phyloP scores from a whole-genome alignment of 1,140 invertebrate species.

The Tetraneura akinire region DNA sequence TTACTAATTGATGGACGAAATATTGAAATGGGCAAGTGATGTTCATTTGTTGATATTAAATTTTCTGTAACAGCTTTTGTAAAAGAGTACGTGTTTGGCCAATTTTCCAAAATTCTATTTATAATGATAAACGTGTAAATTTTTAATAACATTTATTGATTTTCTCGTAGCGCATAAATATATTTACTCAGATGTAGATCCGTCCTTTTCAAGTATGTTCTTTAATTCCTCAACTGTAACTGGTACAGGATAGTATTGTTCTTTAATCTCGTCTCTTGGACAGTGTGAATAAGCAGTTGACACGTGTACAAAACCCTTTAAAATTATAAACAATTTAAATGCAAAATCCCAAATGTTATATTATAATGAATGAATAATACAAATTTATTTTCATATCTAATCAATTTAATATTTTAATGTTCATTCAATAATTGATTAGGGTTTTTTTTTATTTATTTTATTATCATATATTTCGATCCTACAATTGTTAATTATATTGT shows the following conservation, averaged over 20 bases:
- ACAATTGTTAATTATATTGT: too few relatives aligned
- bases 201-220: background rate
- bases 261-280: conserved; percentile 70
- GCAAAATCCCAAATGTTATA: too few relatives aligned
- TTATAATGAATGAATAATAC: too few relatives aligned
- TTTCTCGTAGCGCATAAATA: background rate
- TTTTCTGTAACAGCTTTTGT: conserved; percentile 26
- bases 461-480: too few relatives aligned
- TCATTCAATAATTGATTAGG: too few relatives aligned
- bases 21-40: too few relatives aligned
- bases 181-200: background rate
- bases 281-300: conserved; percentile 83
- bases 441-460: too few relatives aligned
- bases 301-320: conserved; percentile 73
- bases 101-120: conserved; percentile 3
- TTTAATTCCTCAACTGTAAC: background rate
- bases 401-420: too few relatives aligned
- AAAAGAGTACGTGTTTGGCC: conserved; percentile 36
- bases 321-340: too few relatives aligned
- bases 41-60: background rate
- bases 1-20: conserved; percentile 15
- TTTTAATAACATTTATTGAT: background rate
- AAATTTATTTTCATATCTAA: too few relatives aligned
- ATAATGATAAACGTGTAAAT: background rate
- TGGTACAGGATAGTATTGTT: conserved; percentile 79